Conservation (phyloP, 2,797 vertebrate genomes). For the Garrulus glandarius region DNA sequence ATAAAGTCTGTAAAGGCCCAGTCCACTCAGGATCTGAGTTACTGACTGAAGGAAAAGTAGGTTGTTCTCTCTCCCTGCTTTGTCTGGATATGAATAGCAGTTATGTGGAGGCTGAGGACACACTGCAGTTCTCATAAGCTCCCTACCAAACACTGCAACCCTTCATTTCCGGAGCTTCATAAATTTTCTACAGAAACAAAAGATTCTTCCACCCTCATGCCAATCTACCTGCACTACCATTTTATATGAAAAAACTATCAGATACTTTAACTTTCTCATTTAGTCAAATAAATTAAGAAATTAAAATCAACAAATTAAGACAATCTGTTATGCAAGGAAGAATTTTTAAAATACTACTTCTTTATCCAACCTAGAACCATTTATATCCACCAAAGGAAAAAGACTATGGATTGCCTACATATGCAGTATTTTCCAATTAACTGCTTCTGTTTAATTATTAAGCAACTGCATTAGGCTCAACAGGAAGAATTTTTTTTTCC, state of each 20-base stretch:
- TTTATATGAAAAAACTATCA: neutral
- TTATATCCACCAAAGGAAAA: neutral
- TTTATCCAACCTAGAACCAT: neutral
- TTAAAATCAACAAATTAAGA: neutral
- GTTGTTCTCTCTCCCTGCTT: neutral
- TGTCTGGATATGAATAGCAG: neutral
- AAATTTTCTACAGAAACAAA: neutral
- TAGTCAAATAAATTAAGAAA: neutral
- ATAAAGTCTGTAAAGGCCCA: neutral
- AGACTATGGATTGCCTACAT: neutral
- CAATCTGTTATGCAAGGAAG: neutral
- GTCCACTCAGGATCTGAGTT: neutral
- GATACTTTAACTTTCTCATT: neutral
- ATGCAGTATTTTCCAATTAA: neutral
- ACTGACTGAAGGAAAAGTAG: neutral
- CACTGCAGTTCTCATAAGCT: neutral
- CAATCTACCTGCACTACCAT: neutral
- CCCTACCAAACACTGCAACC: neutral
- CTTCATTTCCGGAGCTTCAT: neutral
- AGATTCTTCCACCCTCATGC: neutral
- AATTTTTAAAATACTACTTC: neutral
- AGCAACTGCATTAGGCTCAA: constrained; percentile 7
- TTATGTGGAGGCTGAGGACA: neutral
- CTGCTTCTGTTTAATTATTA: constrained; percentile 35
- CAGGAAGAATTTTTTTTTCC: neutral